Evolutionary conservation across 1,140 invertebrate species (phyloP).

Genomic region (Linepithema humile): DNA sequence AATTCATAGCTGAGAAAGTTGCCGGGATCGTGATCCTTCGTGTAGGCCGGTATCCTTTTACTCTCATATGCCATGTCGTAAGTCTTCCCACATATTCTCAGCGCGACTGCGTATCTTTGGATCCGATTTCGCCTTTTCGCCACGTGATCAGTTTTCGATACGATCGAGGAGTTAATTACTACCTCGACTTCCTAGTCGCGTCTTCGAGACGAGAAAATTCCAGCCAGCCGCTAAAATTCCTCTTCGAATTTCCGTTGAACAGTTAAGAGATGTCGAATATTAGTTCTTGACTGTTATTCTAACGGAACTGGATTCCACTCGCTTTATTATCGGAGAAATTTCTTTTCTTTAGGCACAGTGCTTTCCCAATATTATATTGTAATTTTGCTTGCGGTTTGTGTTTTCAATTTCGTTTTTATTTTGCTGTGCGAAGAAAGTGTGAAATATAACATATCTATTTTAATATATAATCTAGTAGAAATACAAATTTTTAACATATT

Average conservation of each 20-base stretch:
- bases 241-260: background rate
- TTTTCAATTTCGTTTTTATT: background rate
- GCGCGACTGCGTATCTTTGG: background rate
- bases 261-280: background rate
- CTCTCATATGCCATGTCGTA: background rate
- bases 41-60: conserved; percentile 19
- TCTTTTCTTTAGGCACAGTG: background rate
- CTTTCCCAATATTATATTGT: background rate
- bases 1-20: conserved; percentile 44
- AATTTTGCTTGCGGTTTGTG: background rate
- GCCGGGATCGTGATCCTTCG: conserved; percentile 1
- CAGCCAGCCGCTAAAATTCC: background rate
- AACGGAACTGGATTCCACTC: background rate
- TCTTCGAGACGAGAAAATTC: background rate
- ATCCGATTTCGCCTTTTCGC: background rate
- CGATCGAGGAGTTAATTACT: conserved; percentile 22
- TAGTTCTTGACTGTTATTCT: background rate
- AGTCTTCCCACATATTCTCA: conserved; percentile 13
- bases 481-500: background rate
- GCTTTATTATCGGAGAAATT: background rate
- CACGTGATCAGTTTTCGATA: conserved; percentile 14
- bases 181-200: background rate
- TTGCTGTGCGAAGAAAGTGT: background rate
- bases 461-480: background rate
- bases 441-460: too few relatives aligned